phyloP scores from a whole-genome alignment of 2,113 vertebrate genomes.

The Hydropotes inermis region DNA sequence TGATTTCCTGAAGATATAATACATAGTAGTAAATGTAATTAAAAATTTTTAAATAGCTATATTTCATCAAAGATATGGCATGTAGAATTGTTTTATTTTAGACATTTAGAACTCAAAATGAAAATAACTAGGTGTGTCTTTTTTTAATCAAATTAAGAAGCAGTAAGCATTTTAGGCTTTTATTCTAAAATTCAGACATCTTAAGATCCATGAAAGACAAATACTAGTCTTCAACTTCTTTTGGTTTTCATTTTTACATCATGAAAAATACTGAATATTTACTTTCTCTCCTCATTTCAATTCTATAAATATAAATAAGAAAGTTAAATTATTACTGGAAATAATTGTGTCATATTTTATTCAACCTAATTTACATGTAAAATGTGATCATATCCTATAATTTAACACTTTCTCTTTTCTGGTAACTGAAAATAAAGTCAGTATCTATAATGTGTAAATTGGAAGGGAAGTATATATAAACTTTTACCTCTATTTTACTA shows the following conservation, averaged over 20 bases:
- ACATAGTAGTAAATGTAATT: not conserved
- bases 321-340: not conserved
- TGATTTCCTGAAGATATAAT: not conserved
- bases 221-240: not conserved
- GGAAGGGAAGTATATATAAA: not conserved
- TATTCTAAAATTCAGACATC: not conserved
- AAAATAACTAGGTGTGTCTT: not conserved
- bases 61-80: not conserved
- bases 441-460: not conserved
- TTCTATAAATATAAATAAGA: conserved; percentile 15
- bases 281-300: not conserved
- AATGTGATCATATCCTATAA: not conserved
- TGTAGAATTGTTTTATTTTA: conserved; percentile 24
- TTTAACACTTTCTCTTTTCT: not conserved
- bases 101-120: not conserved
- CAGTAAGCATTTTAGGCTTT: not conserved
- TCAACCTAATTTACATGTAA: not conserved
- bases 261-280: conserved; percentile 1
- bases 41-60: not conserved
- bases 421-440: conserved; percentile 1
- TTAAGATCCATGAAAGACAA: not conserved
- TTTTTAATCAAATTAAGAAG: conserved; percentile 11
- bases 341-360: not conserved
- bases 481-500: not conserved
- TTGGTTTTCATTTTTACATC: conserved; percentile 10